Conservation (phyloP, 2,797 vertebrate species). For the Gorsachius magnificus region DNA sequence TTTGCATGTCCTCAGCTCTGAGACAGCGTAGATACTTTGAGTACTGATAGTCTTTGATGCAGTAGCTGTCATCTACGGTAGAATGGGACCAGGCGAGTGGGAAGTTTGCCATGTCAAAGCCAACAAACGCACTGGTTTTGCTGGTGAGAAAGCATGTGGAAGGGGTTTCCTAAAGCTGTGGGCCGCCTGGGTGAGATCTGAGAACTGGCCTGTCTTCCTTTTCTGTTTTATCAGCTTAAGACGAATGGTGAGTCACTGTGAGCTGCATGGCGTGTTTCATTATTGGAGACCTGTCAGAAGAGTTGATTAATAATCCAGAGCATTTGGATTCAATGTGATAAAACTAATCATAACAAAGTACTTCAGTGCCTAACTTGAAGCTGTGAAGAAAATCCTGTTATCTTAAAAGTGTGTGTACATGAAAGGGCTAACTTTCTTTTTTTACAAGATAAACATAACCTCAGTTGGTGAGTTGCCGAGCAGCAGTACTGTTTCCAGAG, state of each 20-base stretch:
- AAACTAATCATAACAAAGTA: constrained; percentile 52
- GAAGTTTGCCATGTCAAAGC: background rate
- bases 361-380: constrained; percentile 17
- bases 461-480: background rate
- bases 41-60: background rate
- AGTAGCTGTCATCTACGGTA: background rate
- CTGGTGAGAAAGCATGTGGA: background rate
- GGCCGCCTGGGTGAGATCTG: background rate
- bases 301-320: constrained; percentile 39
- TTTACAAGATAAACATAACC: constrained; percentile 18
- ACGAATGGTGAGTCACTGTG: constrained; percentile 17
- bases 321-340: constrained; percentile 46
- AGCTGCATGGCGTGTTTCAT: background rate
- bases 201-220: constrained; percentile 11
- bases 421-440: background rate
- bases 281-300: constrained; percentile 45
- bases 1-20: background rate
- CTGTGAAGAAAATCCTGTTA: constrained; percentile 55
- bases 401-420: constrained; percentile 21
- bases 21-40: background rate
- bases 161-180: constrained; percentile 10
- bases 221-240: constrained; percentile 38
- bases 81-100: background rate
- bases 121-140: background rate
- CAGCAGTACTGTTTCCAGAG: background rate